phyloP scores from a whole-genome alignment of 2,888 invertebrate genomes.

The Metalampra italica region DNA sequence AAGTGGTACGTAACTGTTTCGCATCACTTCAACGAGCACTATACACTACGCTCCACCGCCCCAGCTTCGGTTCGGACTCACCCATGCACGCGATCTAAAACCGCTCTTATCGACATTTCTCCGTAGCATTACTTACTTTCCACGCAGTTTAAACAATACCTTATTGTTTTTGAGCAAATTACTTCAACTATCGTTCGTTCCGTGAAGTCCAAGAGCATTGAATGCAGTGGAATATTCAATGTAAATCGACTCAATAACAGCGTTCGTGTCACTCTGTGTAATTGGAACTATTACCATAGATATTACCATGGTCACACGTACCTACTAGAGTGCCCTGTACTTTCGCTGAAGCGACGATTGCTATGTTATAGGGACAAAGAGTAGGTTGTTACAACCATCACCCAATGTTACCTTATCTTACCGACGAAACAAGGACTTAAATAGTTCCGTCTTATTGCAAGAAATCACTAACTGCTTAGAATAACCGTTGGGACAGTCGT shows the following conservation, averaged over 20 bases:
- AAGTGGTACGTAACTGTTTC: slow-evolving; percentile 19
- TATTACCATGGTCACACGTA: neutral
- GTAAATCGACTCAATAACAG: slow-evolving; percentile 23
- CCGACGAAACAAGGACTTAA: no score
- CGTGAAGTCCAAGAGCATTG: slow-evolving; percentile 15
- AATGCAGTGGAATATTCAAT: slow-evolving; percentile 8
- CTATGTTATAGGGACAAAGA: no score
- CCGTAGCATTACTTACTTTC: slow-evolving; percentile 46
- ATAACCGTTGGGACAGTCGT: no score
- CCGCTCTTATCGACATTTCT: slow-evolving; percentile 48
- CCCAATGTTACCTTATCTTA: no score
- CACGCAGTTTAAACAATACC: slow-evolving; percentile 46
- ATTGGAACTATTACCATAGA: slow-evolving; percentile 21
- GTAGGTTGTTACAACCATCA: no score
- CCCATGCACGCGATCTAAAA: slow-evolving; percentile 2
- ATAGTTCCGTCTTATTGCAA: no score
- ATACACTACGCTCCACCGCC: slow-evolving; percentile 19
- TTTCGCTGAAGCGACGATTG: no score
- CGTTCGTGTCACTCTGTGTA: slow-evolving; percentile 29
- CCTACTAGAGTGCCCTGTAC: neutral
- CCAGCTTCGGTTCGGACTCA: slow-evolving; percentile 16
- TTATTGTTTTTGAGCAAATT: slow-evolving; percentile 45
- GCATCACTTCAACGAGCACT: slow-evolving; percentile 21
- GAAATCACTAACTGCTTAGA: no score
- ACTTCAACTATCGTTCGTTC: slow-evolving; percentile 28